Conservation (phyloP, 2,797 vertebrate species). For the Anguilla anguilla region DNA sequence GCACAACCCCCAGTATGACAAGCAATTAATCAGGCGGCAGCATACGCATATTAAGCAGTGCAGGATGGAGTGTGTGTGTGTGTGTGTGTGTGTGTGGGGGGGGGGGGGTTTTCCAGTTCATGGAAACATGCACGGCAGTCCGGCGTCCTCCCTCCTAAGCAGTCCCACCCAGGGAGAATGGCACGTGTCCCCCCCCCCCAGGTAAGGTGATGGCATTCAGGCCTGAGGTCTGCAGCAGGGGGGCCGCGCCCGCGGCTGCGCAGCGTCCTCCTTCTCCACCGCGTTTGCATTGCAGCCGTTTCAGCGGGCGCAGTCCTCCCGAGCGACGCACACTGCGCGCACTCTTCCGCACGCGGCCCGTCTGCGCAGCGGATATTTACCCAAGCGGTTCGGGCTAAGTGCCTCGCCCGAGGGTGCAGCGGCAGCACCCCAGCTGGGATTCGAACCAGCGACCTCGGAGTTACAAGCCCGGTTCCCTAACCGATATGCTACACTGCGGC, state of each 20-base stretch:
- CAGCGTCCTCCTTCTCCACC: not conserved
- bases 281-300: not conserved
- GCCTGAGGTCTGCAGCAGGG: no score
- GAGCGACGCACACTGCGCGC: not conserved
- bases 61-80: not conserved
- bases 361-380: not conserved
- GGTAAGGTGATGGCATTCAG: not conserved
- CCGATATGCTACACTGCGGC: not conserved
- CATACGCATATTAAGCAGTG: not conserved
- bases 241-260: no score
- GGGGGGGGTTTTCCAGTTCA: not conserved
- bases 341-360: not conserved
- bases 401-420: not conserved
- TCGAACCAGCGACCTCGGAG: not conserved
- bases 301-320: no score
- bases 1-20: conserved; percentile 14
- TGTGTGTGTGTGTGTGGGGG: not conserved
- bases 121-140: no score
- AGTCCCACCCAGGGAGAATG: not conserved
- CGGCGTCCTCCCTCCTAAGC: not conserved
- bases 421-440: not conserved
- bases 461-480: not conserved
- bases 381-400: not conserved
- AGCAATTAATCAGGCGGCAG: conserved; percentile 17
- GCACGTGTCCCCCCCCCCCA: not conserved